Base-by-base conservation (phyloP, 2,888 invertebrate genomes). In the Dasypogon diadema region DNA sequence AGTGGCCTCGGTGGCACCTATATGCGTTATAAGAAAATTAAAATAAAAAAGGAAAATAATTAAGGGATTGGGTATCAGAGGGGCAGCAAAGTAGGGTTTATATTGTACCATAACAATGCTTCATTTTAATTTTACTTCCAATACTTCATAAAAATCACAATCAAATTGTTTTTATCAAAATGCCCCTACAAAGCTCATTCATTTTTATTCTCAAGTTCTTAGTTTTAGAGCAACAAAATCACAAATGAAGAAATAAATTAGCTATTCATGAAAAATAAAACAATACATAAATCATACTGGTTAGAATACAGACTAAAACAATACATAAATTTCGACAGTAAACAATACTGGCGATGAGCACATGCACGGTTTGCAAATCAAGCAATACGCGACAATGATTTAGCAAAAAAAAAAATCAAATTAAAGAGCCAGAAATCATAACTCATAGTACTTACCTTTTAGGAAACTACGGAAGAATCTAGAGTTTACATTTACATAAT, bases 1-100 rank as follows among this genome's bases (percentile, higher is more conserved):
- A 95, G 92, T 86, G 95, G 94, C 88, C 93, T 91, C 88, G 93
- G 90, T 78, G 82, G 81, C 82, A 78, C 76, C 78, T 78, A 78
- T 55, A 74, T 74, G 18, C 54, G 34, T 77, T 72, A 51, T 46
- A 56, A 37, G 70, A 76, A 77, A 74, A 72, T 70, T 21, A 72
- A 75, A 77, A 76, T 21, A 37, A 74, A 74, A 75, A 75, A 72
- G 55, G 37, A 73, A 65, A 48, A 76, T 70, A 26, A 72, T 68
- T 68, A 37, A 68, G 70, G 54, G 16, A 21, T 48, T 24, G 34
- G 42, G 24, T 68, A 26, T 46, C 24, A 24, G 18, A 54, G 54
- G 46, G n/a, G 16, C 30, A 70, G 70, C 51, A 70, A 70, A 70
- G 18, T 70, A 56, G 56, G 56, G 56, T 26, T 26, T 56, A 6